These are phyloP conservation scores for Drosophila aff. DNA, from an alignment of 1,140 invertebrate genomes.

Conservation along the genomic window DNA sequence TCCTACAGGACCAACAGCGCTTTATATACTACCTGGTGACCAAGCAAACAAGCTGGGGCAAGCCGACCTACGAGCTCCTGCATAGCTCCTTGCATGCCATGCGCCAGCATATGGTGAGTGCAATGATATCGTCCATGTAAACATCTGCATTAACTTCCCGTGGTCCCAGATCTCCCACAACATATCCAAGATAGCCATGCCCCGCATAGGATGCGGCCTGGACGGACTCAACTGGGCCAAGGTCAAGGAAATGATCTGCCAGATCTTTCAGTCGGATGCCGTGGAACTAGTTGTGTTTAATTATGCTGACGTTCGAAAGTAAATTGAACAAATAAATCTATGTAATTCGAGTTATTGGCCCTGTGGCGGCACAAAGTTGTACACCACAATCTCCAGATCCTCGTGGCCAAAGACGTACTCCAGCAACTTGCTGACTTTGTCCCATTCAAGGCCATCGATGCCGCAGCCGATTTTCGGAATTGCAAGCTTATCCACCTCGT, in stretches of 20 bases:
- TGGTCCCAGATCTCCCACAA: slow-evolving; percentile 68
- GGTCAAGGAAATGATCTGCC: slow-evolving; percentile 86
- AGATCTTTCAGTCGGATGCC: slow-evolving; percentile 85
- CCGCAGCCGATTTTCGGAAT: slow-evolving; percentile 89
- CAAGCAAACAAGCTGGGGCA: slow-evolving; percentile 84
- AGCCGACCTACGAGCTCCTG: slow-evolving; percentile 85
- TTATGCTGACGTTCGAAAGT: slow-evolving; percentile 58
- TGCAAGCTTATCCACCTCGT: slow-evolving; percentile 86
- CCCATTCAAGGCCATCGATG: slow-evolving; percentile 88
- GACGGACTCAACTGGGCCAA: slow-evolving; percentile 87
- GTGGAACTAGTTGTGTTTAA: slow-evolving; percentile 86
- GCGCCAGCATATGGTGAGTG: slow-evolving; percentile 82
- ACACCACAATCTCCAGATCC: slow-evolving; percentile 86
- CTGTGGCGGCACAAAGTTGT: slow-evolving; percentile 84
- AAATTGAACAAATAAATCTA: slow-evolving; percentile 10
- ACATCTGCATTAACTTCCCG: neutral
- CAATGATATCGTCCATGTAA: neutral
- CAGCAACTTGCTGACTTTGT: slow-evolving; percentile 86
- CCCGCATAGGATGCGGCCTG: slow-evolving; percentile 88
- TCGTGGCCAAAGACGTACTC: slow-evolving; percentile 86
- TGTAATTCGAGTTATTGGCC: slow-evolving; percentile 19
- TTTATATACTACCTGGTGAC: slow-evolving; percentile 87
- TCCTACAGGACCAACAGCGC: slow-evolving; percentile 84
- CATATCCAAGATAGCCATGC: slow-evolving; percentile 87
- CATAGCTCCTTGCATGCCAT: slow-evolving; percentile 83